Base-by-base conservation (phyloP, 1,140 invertebrate species). In the Megathymus violae region DNA sequence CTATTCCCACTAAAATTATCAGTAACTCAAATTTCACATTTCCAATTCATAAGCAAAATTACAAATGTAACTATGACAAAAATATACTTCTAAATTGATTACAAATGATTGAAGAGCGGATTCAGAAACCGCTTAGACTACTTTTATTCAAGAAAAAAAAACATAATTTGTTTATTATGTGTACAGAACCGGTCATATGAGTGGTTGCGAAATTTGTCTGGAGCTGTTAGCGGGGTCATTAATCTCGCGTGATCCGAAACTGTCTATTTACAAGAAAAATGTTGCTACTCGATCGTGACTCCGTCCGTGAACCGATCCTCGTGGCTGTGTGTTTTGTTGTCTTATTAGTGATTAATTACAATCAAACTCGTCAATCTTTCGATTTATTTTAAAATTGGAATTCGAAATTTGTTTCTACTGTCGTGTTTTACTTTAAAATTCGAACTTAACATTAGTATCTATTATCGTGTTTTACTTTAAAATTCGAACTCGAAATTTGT, bases 231-330 rank as follows among this genome's bases (percentile, higher is more conserved):
- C 16, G n/a, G n/a, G 38, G 34, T 56, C 68, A 44, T 67, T 66
- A 67, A 64, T 67, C 64, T 67, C 62, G 17, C 25, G 10, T 58
- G 69, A 67, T 67, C 62, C 62, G 50, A 62, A 71, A 64, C 51
- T 67, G 64, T 64, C 64, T 36, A n/a, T 62, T 62, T 56, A 44
- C 50, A 62, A 59, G 64, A 67, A 71, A 67, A 62, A 41, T 41
- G 5, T 9, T 41, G 4, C 40, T 16, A 41, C 40, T 41, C 1
- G 14, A 41, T 15, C 13, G 13, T 31, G 17, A 25, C 34, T 17
- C 34, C 36, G 19, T 46, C 46, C 14, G 11, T n/a, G 6, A 41
- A 58, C 41, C 31, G 43, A 22, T 22, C n/a, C n/a, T n/a, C n/a
- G n/a, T n/a, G n/a, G n/a, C n/a, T n/a, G n/a, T n/a, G n/a, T n/a